These are phyloP conservation scores for Hassar affinis DNA, from an alignment of 2,113 vertebrate species.

Conservation along the genomic window DNA sequence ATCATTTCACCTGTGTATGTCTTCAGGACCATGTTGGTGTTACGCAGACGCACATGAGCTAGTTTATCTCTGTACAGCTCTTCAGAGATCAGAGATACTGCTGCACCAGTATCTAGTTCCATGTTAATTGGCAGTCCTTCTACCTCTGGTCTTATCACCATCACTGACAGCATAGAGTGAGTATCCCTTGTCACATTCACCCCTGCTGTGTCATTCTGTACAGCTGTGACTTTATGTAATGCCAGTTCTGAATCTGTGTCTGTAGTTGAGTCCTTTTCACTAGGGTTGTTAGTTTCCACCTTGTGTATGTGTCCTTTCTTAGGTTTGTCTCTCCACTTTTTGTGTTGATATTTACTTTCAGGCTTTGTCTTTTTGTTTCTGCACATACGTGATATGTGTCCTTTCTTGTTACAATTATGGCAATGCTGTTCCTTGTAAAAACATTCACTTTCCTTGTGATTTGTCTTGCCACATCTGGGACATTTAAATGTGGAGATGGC, in stretches of 20 bases:
- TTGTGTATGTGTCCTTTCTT: not conserved
- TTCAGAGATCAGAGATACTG: conserved; percentile 21
- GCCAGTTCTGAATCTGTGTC: not conserved
- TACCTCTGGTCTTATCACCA: conserved; percentile 10
- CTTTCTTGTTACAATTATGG: conserved; percentile 19
- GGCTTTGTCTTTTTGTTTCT: not conserved
- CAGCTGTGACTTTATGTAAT: not conserved
- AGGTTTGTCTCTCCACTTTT: not conserved
- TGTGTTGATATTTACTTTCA: not conserved
- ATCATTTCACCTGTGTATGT: conserved; percentile 18
- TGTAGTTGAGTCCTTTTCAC: not conserved
- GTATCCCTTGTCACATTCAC: not conserved
- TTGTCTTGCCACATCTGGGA: not conserved
- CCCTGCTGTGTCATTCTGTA: too few species aligned
- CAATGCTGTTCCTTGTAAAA: conserved; percentile 5
- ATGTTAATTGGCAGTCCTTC: conserved; percentile 27
- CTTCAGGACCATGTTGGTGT: not conserved
- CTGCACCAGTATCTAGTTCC: conserved; percentile 33
- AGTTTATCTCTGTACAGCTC: too few species aligned
- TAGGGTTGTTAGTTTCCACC: not conserved
- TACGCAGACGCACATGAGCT: not conserved
- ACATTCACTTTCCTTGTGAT: not conserved
- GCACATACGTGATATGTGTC: not conserved
- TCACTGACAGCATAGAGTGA: not conserved
- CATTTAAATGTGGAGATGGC: not conserved